A percentile compares a stretch with the other conserved stretches of the same genome.
Evolutionary conservation across 2,113 vertebrate genomes (phyloP).

Genomic region (Pyxicephalus adspersus): DNA sequence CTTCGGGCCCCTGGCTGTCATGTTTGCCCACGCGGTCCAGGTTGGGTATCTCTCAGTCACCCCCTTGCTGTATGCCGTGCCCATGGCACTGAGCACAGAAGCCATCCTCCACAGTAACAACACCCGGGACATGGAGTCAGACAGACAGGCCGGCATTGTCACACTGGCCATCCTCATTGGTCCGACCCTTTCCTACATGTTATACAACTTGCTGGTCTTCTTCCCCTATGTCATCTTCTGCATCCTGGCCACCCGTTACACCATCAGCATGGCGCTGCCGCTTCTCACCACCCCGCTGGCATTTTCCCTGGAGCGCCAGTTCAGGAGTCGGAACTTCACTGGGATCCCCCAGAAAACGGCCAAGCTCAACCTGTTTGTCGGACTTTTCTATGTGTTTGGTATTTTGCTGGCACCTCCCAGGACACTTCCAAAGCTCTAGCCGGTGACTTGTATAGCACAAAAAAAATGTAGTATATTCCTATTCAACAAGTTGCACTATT

Average conservation of each 20-base stretch:
- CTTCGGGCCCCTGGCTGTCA: conserved; percentile 93
- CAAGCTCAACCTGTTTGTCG: conserved; percentile 93
- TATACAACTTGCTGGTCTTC: conserved; percentile 90
- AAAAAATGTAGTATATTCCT: not conserved
- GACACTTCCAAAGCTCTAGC: conserved; percentile 84
- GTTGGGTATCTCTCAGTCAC: conserved; percentile 90
- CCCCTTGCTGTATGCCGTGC: conserved; percentile 90
- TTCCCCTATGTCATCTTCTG: conserved; percentile 91
- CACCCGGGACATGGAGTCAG: conserved; percentile 94
- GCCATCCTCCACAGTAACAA: conserved; percentile 99
- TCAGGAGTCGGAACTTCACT: conserved; percentile 85
- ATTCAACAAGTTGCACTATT: not conserved
- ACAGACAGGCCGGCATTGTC: conserved; percentile 92
- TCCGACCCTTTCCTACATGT: conserved; percentile 87
- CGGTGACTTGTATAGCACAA: not conserved
- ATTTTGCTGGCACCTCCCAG: conserved; percentile 86
- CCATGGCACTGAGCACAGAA: conserved; percentile 92
- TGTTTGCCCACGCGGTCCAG: conserved; percentile 95
- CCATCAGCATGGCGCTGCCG: conserved; percentile 93
- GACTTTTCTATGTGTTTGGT: conserved; percentile 94
- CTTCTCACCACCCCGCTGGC: conserved; percentile 94
- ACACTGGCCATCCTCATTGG: conserved; percentile 95
- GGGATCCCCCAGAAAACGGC: conserved; percentile 94
- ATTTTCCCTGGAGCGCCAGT: conserved; percentile 91
- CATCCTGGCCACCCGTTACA: conserved; percentile 89